Evolutionary conservation across 2,113 vertebrate species (phyloP).

Genomic region (Odocoileus hemionus): DNA sequence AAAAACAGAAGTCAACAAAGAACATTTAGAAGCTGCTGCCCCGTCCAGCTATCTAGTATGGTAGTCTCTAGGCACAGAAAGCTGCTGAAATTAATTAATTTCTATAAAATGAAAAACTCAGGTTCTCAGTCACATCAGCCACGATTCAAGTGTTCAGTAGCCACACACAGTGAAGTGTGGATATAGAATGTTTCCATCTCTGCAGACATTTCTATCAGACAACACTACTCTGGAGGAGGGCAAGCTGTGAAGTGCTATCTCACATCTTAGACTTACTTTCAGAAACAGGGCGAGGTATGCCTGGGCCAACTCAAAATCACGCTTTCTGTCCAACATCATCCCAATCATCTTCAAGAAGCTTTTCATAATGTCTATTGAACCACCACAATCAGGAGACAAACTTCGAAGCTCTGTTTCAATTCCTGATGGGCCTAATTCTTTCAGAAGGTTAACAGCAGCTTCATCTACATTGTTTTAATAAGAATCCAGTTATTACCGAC

Average conservation of each 20-base stretch:
- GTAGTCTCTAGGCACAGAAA: neutral
- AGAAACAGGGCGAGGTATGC: slow-evolving; percentile 94
- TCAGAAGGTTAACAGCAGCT: slow-evolving; percentile 82
- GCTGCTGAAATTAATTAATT: neutral
- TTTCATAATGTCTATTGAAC: slow-evolving; percentile 82
- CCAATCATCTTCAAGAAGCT: slow-evolving; percentile 91
- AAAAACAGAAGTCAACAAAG: neutral
- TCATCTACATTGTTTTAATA: slow-evolving; percentile 78
- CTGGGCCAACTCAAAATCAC: slow-evolving; percentile 94
- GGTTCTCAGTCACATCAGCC: neutral
- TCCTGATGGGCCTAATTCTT: slow-evolving; percentile 85
- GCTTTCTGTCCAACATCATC: slow-evolving; percentile 86
- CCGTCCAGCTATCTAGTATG: neutral
- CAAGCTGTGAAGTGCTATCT: neutral
- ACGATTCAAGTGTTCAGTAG: neutral
- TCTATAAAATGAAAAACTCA: neutral
- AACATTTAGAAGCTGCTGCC: neutral
- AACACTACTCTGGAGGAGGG: neutral
- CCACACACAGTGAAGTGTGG: neutral
- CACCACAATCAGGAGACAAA: slow-evolving; percentile 89
- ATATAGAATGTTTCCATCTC: neutral
- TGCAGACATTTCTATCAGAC: neutral
- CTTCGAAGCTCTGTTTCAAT: slow-evolving; percentile 88
- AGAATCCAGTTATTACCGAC: slow-evolving; percentile 7
- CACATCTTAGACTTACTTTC: slow-evolving; percentile 83